These are phyloP conservation scores for Lepidocyrtinus sp. DNA, from an alignment of 2,888 invertebrate species.

Conservation along the genomic window DNA sequence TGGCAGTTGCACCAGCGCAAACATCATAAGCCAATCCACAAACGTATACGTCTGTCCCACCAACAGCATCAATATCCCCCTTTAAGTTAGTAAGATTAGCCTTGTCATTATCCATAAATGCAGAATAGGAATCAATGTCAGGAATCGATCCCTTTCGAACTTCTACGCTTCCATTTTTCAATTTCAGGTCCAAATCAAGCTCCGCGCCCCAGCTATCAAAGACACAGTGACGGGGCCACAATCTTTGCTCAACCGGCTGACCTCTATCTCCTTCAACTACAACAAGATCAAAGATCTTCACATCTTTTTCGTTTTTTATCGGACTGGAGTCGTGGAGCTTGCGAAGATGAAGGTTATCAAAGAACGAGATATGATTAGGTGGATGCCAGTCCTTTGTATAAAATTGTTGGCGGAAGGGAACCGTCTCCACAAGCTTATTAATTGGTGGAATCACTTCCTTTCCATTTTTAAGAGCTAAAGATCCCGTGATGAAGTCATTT, in stretches of 20 bases:
- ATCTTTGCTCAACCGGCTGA: slow-evolving; percentile 87
- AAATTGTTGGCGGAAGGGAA: slow-evolving; percentile 89
- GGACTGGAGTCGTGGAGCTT: slow-evolving; percentile 81
- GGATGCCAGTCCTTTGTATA: slow-evolving; percentile 99
- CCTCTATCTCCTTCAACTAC: slow-evolving; percentile 79
- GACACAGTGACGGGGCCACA: slow-evolving; percentile 98
- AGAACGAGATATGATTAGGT: slow-evolving; percentile 94
- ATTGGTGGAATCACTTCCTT: slow-evolving; percentile 93
- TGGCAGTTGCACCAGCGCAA: slow-evolving; percentile 81
- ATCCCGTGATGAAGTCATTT: slow-evolving; percentile 97
- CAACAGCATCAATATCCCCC: slow-evolving; percentile 83
- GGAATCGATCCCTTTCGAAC: slow-evolving; percentile 94
- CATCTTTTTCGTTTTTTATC: slow-evolving; percentile 78
- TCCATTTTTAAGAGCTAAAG: slow-evolving; percentile 92
- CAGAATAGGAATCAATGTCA: slow-evolving; percentile 97
- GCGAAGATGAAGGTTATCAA: slow-evolving; percentile 88
- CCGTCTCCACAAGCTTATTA: slow-evolving; percentile 85
- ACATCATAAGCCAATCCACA: slow-evolving; percentile 88
- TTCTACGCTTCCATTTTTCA: slow-evolving; percentile 83
- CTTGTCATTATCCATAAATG: slow-evolving; percentile 98
- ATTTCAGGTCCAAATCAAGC: slow-evolving; percentile 87
- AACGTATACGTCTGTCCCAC: slow-evolving; percentile 92
- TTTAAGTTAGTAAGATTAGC: slow-evolving; percentile 88
- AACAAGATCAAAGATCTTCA: slow-evolving; percentile 91
- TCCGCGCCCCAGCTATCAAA: slow-evolving; percentile 97